Percentiles rank a stretch among this genome's conserved stretches.
These are phyloP conservation scores for Sebastes trivittatus DNA, from an alignment of 2,797 vertebrate species.

Conservation along the genomic window DNA sequence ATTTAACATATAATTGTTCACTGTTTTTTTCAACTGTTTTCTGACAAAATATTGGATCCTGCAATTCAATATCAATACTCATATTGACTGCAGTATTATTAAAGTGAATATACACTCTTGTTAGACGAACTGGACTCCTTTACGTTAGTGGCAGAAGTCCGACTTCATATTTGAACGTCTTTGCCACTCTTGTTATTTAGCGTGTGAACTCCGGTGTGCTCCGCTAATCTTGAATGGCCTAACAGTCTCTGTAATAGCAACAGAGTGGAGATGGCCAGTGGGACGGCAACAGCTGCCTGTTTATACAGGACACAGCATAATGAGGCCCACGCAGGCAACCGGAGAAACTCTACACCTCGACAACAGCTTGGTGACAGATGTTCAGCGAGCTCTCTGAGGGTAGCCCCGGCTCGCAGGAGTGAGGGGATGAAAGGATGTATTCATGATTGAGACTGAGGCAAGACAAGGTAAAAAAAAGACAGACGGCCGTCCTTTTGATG, in stretches of 20 bases:
- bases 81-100: too few relatives aligned
- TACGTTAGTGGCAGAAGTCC: constrained; percentile 23
- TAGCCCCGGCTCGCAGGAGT: constrained; percentile 32
- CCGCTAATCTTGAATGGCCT: constrained; percentile 47
- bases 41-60: too few relatives aligned
- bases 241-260: constrained; percentile 38
- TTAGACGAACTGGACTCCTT: not conserved
- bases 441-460: constrained; percentile 18
- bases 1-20: too few relatives aligned
- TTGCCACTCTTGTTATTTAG: constrained; percentile 30
- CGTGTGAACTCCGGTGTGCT: constrained; percentile 28
- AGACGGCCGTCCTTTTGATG: not conserved
- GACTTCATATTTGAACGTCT: constrained; percentile 15
- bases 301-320: constrained; percentile 78
- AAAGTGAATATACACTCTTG: not conserved
- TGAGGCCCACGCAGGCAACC: constrained; percentile 40
- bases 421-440: constrained; percentile 16
- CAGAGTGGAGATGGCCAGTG: constrained; percentile 45
- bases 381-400: constrained; percentile 77
- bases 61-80: too few relatives aligned
- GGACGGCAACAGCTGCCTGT: constrained; percentile 60
- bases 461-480: not conserved
- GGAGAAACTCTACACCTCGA: constrained; percentile 76
- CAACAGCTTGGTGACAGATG: constrained; percentile 82
- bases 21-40: too few relatives aligned